Evolutionary conservation across 2,888 invertebrate species (phyloP).

Genomic region (Trichogramma evanescens): DNA sequence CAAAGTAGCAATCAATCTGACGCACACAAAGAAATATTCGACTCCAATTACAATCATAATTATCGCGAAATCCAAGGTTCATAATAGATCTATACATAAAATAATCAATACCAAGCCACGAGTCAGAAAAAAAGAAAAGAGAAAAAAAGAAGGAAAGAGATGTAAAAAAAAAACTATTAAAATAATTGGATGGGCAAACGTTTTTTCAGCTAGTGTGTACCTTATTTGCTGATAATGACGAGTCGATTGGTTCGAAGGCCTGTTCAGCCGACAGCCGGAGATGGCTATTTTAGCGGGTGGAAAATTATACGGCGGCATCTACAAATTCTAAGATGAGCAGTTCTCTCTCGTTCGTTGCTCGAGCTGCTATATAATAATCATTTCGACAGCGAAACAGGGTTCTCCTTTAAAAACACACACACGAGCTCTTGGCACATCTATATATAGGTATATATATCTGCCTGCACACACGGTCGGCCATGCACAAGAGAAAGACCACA

Average conservation of each 20-base stretch:
- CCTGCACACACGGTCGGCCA: slow-evolving; percentile 21
- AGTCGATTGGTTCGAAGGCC: slow-evolving; percentile 35
- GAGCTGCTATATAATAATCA: slow-evolving; percentile 48
- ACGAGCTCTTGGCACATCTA: too few species aligned
- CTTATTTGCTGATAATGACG: slow-evolving; percentile 47
- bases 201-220: slow-evolving; percentile 38
- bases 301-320: slow-evolving; percentile 47
- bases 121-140: too few species aligned
- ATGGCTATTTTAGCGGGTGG: slow-evolving; percentile 49
- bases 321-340: slow-evolving; percentile 47
- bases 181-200: slow-evolving; percentile 16
- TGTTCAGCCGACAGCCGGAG: slow-evolving; percentile 28
- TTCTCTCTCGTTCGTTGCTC: slow-evolving; percentile 33
- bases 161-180: too few species aligned
- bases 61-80: too few species aligned
- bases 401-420: too few species aligned
- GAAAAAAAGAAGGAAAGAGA: too few species aligned
- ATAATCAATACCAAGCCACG: too few species aligned
- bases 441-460: too few species aligned
- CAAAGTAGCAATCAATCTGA: too few species aligned
- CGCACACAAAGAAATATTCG: too few species aligned
- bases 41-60: too few species aligned
- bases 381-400: slow-evolving; percentile 38
- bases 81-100: too few species aligned
- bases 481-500: not conserved